Percentiles rank a stretch among this genome's conserved stretches.
Evolutionary conservation across 2,797 vertebrate genomes (phyloP).

Genomic region (Gila robusta): DNA sequence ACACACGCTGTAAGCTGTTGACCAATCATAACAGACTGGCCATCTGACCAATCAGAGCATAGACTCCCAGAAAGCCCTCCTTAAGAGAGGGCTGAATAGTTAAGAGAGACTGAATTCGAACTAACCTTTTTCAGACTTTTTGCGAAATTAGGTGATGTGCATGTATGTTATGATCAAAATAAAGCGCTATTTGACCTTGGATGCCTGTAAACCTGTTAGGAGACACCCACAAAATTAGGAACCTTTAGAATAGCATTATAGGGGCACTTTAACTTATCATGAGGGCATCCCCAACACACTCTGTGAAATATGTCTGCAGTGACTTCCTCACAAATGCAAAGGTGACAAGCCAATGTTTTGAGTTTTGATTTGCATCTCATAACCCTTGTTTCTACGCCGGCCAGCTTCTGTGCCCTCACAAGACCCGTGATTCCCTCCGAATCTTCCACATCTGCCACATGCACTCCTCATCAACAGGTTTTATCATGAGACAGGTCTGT

Average conservation of each 20-base stretch:
- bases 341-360: slow-evolving; percentile 21
- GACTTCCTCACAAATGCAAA: not conserved
- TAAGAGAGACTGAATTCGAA: not conserved
- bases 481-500: slow-evolving; percentile 17
- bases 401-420: not conserved
- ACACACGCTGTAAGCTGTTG: too few species aligned
- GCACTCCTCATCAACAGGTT: slow-evolving; percentile 28
- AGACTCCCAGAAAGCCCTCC: not conserved
- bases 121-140: not conserved
- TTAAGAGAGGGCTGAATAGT: too few species aligned
- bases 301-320: slow-evolving; percentile 13
- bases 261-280: not conserved
- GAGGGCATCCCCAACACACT: not conserved
- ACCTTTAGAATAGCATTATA: not conserved
- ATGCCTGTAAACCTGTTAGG: not conserved
- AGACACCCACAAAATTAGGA: not conserved
- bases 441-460: slow-evolving; percentile 29
- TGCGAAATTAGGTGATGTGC: not conserved
- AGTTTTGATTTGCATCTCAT: slow-evolving; percentile 10
- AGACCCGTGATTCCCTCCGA: not conserved
- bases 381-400: not conserved
- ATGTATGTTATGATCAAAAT: not conserved
- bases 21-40: not conserved
- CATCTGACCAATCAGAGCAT: not conserved
- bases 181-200: not conserved